Evolutionary conservation across 2,113 vertebrate species (phyloP), one percentile per base, ranked within the genome.

Genomic region (Calidris pygmaea): DNA sequence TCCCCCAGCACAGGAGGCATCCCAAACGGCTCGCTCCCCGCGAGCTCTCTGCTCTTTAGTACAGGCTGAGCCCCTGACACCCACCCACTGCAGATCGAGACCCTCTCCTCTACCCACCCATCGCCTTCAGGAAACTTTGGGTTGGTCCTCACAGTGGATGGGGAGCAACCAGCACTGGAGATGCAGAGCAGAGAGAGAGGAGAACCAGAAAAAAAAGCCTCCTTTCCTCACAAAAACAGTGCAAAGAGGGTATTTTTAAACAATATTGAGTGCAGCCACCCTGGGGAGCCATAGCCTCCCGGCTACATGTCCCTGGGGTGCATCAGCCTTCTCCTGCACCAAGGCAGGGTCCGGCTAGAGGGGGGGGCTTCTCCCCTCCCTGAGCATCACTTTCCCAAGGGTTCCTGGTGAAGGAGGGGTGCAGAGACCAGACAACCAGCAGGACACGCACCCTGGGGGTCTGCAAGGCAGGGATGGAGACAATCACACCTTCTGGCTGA

Each of bases 1-100:
- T 74, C 32, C 10, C 1, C 34, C 3, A 5, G 55, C 34, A 80
- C 0, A 0, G 41, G 41, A 29, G 27, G 32, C 77, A 85, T 6
- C 56, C 0, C 1, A 81, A 91, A 32, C 0, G 0, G 34, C 52
- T 87, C 5, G 0, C 15, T 85, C 37, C 78, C 22, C 8, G 1
- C 0, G 5, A 53, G 56, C 32, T 37, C 37, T 27, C 34, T 52
- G 37, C 37, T 77, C 16, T 39, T 47, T 3, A 14, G 68, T 0
- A 56, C 12, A 55, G n/a, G 47, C 73, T 93, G 60, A 85, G 30
- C 35, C 45, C 58, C 56, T 0, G 0, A 16, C 19, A 80, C 34
- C 24, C 75, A 83, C 13, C 22, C 10, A 1, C 81, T 65, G 41
- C 70, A 79, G 41, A 55, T 17, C 0, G 0, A 92, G 37, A 39